Evolutionary conservation across 2,797 vertebrate species (phyloP), one percentile per base, ranked within the genome.

Genomic region (Mus minutoides): DNA sequence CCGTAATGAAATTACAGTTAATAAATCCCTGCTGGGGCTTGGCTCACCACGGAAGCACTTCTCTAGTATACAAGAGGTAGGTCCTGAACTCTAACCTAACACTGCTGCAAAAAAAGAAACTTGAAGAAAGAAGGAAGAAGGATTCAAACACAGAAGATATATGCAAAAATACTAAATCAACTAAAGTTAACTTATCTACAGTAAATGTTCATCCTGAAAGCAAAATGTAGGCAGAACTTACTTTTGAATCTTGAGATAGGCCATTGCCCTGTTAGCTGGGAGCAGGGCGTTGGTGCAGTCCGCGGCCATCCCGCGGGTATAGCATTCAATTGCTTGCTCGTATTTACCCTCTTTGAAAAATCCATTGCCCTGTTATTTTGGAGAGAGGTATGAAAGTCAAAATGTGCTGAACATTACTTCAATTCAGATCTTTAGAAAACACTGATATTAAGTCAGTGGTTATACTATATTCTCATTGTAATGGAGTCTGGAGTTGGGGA

Each of bases 311-410:
- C 99, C 99, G 92, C 98, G 98, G 79, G 98, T 99, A 96, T 99
- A 99, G 95, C 99, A 99, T 26, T 99, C 99, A 49, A 99, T 98
- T 0, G 99, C 99, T 52, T 98, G 98, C 96, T 99, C 99, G 0
- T 99, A 99, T 95, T 99, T 99, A 0, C 99, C 99, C 97, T 99
- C 99, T 98, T 99, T 99, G 98, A 99, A 99, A 98, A 99, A 99
- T 46, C 98, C 99, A 19, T 99, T 99, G 6, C 99, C 99, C 99
- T 99, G 92, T 78, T 52, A 94, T 56, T 96, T 96, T 60, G 29
- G 24, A 96, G 56, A 91, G 11, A 94, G 92, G 54, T 49, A 90
- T 54, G 19, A 95, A 95, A 93, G 69, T 24, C 12, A 73, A 86
- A 91, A 95, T 71, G 71, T 26, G 82, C 2, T 6, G 34, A 69